Conservation (phyloP, 1,140 invertebrate species). For the Rhynchophorus ferrugineus region DNA sequence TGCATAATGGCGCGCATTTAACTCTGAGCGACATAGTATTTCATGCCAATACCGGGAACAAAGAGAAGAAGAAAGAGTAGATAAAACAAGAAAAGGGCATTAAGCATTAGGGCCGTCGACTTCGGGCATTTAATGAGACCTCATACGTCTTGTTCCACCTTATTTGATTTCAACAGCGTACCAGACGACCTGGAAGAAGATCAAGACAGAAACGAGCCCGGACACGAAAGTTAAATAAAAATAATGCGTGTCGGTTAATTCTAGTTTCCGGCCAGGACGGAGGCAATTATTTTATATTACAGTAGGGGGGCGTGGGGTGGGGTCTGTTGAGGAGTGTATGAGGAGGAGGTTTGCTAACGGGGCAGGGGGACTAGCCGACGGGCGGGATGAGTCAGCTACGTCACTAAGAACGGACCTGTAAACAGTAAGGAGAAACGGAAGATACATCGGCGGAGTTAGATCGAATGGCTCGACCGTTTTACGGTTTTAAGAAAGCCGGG, state of each 20-base stretch:
- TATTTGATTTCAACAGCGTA: not conserved
- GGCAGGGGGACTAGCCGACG: too few species aligned
- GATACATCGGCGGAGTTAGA: constrained; percentile 27
- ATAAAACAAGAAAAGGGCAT: not conserved
- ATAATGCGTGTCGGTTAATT: constrained; percentile 30
- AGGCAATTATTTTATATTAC: constrained; percentile 32
- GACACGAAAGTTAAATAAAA: constrained; percentile 12
- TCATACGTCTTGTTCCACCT: not conserved
- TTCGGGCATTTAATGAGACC: not conserved
- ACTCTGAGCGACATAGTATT: too few species aligned
- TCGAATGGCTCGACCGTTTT: constrained; percentile 24
- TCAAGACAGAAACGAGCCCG: constrained; percentile 13
- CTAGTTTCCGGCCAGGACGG: constrained; percentile 18
- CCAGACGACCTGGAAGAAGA: not conserved
- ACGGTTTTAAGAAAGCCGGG: constrained; percentile 25
- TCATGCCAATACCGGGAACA: too few species aligned
- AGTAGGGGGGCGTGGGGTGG: too few species aligned
- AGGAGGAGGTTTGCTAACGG: too few species aligned
- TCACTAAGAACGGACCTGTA: not conserved
- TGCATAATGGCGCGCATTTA: too few species aligned
- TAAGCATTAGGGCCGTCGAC: not conserved
- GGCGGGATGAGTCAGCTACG: not conserved
- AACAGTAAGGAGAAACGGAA: constrained; percentile 25
- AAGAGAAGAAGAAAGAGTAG: not conserved
- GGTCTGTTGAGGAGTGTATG: too few species aligned